Evolutionary conservation across 2,888 invertebrate species (phyloP).

Genomic region (Pyrgus malvae): DNA sequence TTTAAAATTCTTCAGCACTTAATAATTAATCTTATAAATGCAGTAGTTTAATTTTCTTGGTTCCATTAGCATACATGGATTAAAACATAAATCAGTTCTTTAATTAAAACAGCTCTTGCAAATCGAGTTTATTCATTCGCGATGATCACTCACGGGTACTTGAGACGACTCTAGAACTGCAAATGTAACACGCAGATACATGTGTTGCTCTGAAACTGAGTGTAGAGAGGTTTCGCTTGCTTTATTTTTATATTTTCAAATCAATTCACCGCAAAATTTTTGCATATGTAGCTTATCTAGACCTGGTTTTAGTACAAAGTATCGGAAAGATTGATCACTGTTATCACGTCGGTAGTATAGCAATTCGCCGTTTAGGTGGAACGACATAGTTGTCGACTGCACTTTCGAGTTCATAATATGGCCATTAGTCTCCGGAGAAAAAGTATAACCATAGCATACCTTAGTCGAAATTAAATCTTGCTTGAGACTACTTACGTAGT

Average conservation of each 20-base stretch:
- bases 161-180: slow-evolving; percentile 2
- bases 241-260: slow-evolving; percentile 21
- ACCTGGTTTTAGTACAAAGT: slow-evolving; percentile 20
- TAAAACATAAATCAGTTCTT: slow-evolving; percentile 12
- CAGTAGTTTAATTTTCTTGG: no score
- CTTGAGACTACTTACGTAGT: no score
- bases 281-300: slow-evolving; percentile 6
- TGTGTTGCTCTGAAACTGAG: slow-evolving; percentile 5
- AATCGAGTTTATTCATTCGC: slow-evolving; percentile 9
- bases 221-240: background rate
- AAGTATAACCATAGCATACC: no score
- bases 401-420: no score
- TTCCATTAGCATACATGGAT: background rate
- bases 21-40: no score
- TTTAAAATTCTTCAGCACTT: no score
- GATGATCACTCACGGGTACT: slow-evolving; percentile 6
- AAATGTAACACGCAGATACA: slow-evolving; percentile 6
- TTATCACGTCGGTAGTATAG: no score
- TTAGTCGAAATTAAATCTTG: no score
- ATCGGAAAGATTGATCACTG: slow-evolving; percentile 15
- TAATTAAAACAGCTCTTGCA: background rate
- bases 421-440: no score
- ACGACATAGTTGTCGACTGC: no score
- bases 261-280: slow-evolving; percentile 5
- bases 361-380: no score